Base-by-base conservation (phyloP, 2,888 invertebrate species). In the Caenorhabditis doughertyi region DNA sequence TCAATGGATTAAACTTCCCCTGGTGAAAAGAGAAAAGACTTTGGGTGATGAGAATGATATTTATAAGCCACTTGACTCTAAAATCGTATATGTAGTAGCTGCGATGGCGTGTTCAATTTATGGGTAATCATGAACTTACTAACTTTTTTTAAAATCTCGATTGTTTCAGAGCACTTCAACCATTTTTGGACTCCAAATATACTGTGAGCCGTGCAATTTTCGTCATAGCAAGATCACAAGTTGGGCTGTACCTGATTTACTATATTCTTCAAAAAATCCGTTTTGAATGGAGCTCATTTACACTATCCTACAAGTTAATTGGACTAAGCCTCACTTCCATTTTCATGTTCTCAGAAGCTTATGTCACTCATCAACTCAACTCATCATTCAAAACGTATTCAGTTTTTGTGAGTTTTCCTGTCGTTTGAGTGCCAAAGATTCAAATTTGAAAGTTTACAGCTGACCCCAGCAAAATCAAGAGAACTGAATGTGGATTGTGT, bases 391-490 rank as follows among this genome's bases (percentile, higher is more conserved):
- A 25, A 1, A 58, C 58, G 0, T 58, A 23, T 23, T 21, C 18
- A 1, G 8, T 42, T 9, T 25, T 21, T 47, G 71, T 71, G 9
- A 35, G 35, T 47, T 1, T 0, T n/a, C n/a, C n/a, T n/a, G n/a
- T n/a, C n/a, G n/a, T n/a, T n/a, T n/a, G n/a, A n/a, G n/a, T n/a
- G n/a, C n/a, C n/a, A n/a, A 27, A 2, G 42, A 8, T 27, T 4
- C 23, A 13, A 7, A 1, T 7, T 5, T 9, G 21, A 5, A 1
- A 11, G 5, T 1, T 47, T 58, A 18, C 39, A 72, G 72, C 0
- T 11, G n/a, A 65, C 55, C 13, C 73, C 73, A 5, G 73, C 73
- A 16, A 5, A 42, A 16, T 73, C 73, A 3, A 29, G 73, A 7
- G 73, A 35, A 39, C 3, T 53, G 13, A 72, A 72, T n/a, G 29